These are phyloP conservation scores for Pterocles gutturalis DNA, from an alignment of 2,113 vertebrate species.

Conservation along the genomic window DNA sequence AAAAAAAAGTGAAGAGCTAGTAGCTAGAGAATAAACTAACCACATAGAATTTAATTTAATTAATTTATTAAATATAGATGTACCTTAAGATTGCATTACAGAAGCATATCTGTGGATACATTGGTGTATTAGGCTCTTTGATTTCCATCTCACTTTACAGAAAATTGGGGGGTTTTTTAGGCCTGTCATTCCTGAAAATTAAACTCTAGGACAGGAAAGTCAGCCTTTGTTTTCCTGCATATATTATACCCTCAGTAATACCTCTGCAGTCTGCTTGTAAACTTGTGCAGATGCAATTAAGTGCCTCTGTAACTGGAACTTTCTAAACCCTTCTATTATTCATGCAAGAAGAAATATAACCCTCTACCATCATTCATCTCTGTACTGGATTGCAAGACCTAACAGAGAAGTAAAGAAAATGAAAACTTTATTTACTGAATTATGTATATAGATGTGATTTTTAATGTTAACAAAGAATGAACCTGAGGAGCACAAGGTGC, in stretches of 20 bases:
- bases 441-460: background rate
- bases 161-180: rapidly evolving
- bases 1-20: background rate
- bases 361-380: background rate
- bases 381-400: background rate
- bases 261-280: background rate
- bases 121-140: background rate
- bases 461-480: background rate
- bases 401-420: background rate
- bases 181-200: background rate
- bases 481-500: background rate
- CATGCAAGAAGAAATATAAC: constrained; percentile 40
- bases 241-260: background rate
- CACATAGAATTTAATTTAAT: background rate
- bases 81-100: background rate
- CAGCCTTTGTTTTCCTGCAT: background rate
- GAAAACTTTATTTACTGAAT: background rate
- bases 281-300: background rate
- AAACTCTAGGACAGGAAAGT: background rate
- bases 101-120: background rate
- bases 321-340: constrained; percentile 43
- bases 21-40: background rate
- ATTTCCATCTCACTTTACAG: background rate
- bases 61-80: background rate
- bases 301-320: constrained; percentile 13